Evolutionary conservation across 1,140 invertebrate genomes (phyloP), one percentile per base, ranked within the genome.

Genomic region (Tribolium castaneum): DNA sequence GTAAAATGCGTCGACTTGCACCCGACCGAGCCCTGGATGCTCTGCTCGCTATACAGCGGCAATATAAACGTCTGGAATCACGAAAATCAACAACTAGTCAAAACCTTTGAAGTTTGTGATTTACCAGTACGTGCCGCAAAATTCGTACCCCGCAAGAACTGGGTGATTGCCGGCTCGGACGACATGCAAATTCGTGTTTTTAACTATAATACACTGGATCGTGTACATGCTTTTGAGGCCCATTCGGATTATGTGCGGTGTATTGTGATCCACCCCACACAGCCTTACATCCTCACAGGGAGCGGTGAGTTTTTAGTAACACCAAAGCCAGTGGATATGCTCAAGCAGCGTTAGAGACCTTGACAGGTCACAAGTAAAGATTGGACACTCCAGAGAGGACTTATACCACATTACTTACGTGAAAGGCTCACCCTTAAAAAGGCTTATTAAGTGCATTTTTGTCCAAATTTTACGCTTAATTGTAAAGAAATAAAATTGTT

Each of bases 61-160:
- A 97, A 99, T 88, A 97, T 99, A 77, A 98, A 99, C 89, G 96
- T 99, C 84, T 99, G 98, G 98, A 99, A 99, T 87, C 94, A 97
- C 90, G 98, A 99, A 86, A 95, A 93, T 59, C 97, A 99, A 87
- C 92, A 92, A 83, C 87, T 97, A 14, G 95, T 98, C 35, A 99
- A 99, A 87, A 95, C 96, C 30, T 98, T 99, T 89, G 97, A 93
- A 87, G 94, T 99, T 3, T 99, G 98, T 87, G 98, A 99, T 84
- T 85, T 99, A 12, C 99, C 99, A 0, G 98, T 99, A 0, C 88
- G 99, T 83, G 93, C 96, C 3, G 97, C 96, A 0, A 97, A 96
- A 83, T 99, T 99, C 89, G 95, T 99, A 7, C 93, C 97, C 0
- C 90, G 98, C 19, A 99, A 99, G 85, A 99, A 99, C 87, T 99